phyloP scores from a whole-genome alignment of 2,113 vertebrate species.

The Connochaetes taurinus region DNA sequence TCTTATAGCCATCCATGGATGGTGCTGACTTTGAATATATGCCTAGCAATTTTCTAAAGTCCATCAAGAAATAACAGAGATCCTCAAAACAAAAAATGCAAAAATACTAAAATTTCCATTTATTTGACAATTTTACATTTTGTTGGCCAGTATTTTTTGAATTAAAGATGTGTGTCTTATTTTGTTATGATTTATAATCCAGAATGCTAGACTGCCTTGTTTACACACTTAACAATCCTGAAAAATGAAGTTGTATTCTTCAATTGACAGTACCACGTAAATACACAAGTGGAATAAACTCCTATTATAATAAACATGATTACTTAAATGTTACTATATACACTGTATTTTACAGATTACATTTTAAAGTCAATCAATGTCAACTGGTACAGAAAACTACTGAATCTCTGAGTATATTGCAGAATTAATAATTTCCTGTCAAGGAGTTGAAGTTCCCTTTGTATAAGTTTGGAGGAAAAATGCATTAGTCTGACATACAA shows the following conservation, averaged over 20 bases:
- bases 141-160: background rate
- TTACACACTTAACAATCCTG: background rate
- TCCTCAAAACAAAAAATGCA: background rate
- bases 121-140: background rate
- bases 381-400: background rate
- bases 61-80: background rate
- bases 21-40: background rate
- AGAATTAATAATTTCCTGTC: background rate
- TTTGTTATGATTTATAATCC: background rate
- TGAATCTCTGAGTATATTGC: background rate
- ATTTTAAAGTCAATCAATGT: background rate
- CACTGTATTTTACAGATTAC: background rate
- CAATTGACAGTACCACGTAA: background rate
- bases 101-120: background rate
- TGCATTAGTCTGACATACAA: background rate
- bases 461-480: background rate
- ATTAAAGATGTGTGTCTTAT: background rate
- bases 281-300: background rate
- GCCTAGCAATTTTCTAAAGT: background rate
- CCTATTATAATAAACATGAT: background rate
- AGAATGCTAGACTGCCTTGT: background rate
- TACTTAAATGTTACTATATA: background rate
- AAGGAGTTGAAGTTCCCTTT: background rate
- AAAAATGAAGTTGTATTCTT: background rate
- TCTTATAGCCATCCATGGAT: background rate